These are phyloP conservation scores for Calliphora vomitoria DNA, from an alignment of 2,888 invertebrate species.

Conservation along the genomic window DNA sequence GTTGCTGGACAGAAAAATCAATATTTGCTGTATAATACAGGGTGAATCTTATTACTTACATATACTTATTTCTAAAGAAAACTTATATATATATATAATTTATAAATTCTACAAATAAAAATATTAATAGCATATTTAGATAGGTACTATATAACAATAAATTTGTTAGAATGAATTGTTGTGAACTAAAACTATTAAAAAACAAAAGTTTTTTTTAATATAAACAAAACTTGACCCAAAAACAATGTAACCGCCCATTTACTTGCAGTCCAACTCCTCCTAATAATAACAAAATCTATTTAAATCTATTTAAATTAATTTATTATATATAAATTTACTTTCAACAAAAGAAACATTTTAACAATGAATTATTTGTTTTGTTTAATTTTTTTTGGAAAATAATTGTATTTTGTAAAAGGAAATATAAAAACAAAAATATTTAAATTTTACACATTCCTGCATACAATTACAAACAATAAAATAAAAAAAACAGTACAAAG, in stretches of 20 bases:
- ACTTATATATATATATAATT: no score
- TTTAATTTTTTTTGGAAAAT: neutral
- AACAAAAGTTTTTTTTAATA: neutral
- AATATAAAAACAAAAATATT: neutral
- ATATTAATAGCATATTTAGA: no score
- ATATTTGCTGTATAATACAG: neutral
- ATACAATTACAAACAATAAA: neutral
- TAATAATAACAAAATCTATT: neutral
- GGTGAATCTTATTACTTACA: no score
- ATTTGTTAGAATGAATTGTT: no score
- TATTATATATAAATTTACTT: neutral
- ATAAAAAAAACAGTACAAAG: neutral
- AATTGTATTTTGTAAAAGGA: neutral
- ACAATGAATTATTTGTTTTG: neutral
- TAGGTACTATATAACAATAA: no score
- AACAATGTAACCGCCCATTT: neutral
- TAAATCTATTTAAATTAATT: neutral
- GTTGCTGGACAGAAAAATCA: neutral
- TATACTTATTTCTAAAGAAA: no score
- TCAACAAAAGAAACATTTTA: neutral
- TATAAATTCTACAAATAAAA: no score
- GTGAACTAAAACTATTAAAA: no score
- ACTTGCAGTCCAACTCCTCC: neutral
- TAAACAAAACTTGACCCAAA: neutral
- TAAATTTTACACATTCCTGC: neutral